A percentile compares a stretch with the other conserved stretches of the same genome.
These are phyloP conservation scores for Carcinoscorpius rotundicauda DNA, from an alignment of 1,140 invertebrate species.

Conservation along the genomic window DNA sequence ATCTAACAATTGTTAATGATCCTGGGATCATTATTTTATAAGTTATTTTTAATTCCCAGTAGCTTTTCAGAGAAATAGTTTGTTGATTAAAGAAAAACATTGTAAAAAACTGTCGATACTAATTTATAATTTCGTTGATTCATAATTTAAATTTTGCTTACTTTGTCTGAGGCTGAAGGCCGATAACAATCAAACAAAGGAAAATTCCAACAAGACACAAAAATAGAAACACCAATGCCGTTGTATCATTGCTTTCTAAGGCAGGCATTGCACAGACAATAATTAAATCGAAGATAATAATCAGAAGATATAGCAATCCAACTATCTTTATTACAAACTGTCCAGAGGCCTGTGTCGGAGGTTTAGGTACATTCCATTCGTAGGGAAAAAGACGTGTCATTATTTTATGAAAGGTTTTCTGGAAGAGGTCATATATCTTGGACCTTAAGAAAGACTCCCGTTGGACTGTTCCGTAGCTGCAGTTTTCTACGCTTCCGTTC, in stretches of 20 bases:
- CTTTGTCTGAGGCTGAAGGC: constrained; percentile 83
- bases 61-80: too few species aligned
- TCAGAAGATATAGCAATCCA: constrained; percentile 62
- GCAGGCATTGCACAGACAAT: constrained; percentile 57
- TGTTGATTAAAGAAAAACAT: too few species aligned
- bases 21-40: too few species aligned
- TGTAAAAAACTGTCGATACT: too few species aligned
- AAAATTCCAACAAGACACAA: constrained; percentile 61
- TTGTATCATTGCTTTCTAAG: constrained; percentile 33
- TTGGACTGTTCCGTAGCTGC: too few species aligned
- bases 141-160: constrained; percentile 29
- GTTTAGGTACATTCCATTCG: constrained; percentile 39
- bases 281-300: constrained; percentile 68
- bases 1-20: too few species aligned
- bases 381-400: constrained; percentile 11
- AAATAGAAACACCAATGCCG: constrained; percentile 54
- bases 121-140: too few species aligned
- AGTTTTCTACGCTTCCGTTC: too few species aligned
- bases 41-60: too few species aligned
- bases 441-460: too few species aligned
- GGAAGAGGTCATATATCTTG: too few species aligned
- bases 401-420: too few species aligned
- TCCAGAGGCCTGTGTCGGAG: constrained; percentile 64
- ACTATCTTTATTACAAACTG: constrained; percentile 78
- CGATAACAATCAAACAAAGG: constrained; percentile 62